A percentile compares a stretch with the other conserved stretches of the same genome.
Conservation (phyloP, 30 jellyfish, hydroid and myxozoan genomes). For the Pelagia noctiluca region DNA sequence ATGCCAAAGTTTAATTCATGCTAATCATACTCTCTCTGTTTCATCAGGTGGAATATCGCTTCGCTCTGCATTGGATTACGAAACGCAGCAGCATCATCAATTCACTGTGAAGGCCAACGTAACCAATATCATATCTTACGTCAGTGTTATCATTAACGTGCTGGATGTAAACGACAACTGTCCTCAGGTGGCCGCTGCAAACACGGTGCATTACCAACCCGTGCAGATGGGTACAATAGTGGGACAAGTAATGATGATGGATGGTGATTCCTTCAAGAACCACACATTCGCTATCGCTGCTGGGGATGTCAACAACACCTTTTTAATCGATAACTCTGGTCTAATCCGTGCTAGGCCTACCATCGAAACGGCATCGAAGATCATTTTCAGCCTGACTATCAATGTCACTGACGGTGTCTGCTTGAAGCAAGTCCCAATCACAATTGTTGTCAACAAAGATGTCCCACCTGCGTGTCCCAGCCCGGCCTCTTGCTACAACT, state of each 20-base stretch:
- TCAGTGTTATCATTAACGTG: conserved; percentile 75
- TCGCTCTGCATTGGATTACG: conserved; percentile 70
- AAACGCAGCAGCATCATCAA: conserved; percentile 48
- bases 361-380: conserved; percentile 18
- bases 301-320: conserved; percentile 74
- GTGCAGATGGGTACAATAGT: conserved; percentile 62
- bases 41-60: conserved; percentile 47
- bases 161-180: conserved; percentile 71
- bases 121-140: conserved; percentile 47
- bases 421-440: conserved; percentile 23
- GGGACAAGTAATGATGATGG: conserved; percentile 56
- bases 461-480: conserved; percentile 68
- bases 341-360: conserved; percentile 64
- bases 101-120: conserved; percentile 77
- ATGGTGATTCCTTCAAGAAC: conserved; percentile 67
- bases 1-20: too few relatives aligned
- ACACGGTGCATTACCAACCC: conserved; percentile 46
- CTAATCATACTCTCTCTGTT: neutral
- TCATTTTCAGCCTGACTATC: conserved; percentile 42
- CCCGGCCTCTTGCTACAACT: conserved; percentile 72
- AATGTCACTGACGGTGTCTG: conserved; percentile 75
- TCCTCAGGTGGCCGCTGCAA: conserved; percentile 57
- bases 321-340: conserved; percentile 78
- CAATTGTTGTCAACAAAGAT: conserved; percentile 47
- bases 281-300: conserved; percentile 63